phyloP scores from a whole-genome alignment of 2,888 invertebrate genomes.

The Drosophila recens region DNA sequence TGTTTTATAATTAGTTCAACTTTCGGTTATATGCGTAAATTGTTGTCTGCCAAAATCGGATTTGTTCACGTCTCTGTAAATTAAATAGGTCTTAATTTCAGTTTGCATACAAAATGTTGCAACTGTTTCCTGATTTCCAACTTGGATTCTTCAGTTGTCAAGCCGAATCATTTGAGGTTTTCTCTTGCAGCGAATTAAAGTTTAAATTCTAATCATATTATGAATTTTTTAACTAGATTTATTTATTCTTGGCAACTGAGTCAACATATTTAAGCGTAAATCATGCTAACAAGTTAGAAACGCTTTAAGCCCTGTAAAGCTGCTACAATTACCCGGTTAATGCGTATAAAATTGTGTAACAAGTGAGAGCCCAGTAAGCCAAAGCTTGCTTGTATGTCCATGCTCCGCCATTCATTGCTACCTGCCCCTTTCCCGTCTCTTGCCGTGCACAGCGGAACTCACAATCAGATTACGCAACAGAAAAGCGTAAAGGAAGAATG shows the following conservation, averaged over 20 bases:
- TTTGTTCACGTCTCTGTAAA: constrained; percentile 2
- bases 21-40: constrained; percentile 14
- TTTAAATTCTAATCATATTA: not conserved
- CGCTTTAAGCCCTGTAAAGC: constrained; percentile 66
- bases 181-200: too few species aligned
- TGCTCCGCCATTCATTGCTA: not conserved
- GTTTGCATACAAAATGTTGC: constrained; percentile 1
- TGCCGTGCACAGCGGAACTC: constrained; percentile 19
- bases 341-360: constrained; percentile 67
- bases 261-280: constrained; percentile 19
- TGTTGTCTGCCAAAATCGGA: constrained; percentile 5
- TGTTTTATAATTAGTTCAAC: constrained; percentile 32
- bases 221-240: not conserved
- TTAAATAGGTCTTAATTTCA: constrained; percentile 4
- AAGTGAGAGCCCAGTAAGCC: constrained; percentile 46
- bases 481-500: constrained; percentile 35
- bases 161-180: not conserved
- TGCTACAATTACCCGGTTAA: constrained; percentile 70
- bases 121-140: too few species aligned
- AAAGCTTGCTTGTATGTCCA: constrained; percentile 20
- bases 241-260: constrained; percentile 7
- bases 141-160: not conserved
- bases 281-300: constrained; percentile 31
- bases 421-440: not conserved
- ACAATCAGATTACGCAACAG: constrained; percentile 69